Percentiles rank a stretch among this genome's conserved stretches.
phyloP scores from a whole-genome alignment of 1,140 invertebrate species.

The Pseudomyrmex pallidus region DNA sequence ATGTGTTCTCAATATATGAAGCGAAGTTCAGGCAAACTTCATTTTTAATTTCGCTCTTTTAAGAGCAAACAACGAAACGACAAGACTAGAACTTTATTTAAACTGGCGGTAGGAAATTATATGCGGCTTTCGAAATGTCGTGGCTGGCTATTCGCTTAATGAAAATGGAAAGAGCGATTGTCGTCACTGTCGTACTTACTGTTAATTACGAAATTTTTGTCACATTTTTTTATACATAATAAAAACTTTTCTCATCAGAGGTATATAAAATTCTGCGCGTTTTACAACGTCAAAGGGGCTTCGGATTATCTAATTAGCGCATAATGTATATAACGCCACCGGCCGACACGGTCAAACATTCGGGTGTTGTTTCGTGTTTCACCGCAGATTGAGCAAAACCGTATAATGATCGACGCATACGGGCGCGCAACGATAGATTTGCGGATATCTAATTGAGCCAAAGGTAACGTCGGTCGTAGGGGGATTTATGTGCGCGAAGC shows the following conservation, averaged over 20 bases:
- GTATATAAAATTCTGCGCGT: neutral
- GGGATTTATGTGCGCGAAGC: conserved; percentile 52
- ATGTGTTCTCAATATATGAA: neutral
- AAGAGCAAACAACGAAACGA: neutral
- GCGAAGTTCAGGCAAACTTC: neutral
- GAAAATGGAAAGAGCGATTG: conserved; percentile 7
- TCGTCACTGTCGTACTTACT: neutral
- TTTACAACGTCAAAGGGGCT: neutral
- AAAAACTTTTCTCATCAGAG: neutral
- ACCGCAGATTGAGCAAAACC: conserved; percentile 52
- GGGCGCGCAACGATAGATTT: conserved; percentile 34
- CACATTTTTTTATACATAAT: neutral
- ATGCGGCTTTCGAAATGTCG: neutral
- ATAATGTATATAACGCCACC: conserved; percentile 18
- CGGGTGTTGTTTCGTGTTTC: conserved; percentile 40
- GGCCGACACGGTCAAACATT: neutral
- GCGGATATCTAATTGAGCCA: conserved; percentile 60
- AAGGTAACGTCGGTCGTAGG: conserved; percentile 51
- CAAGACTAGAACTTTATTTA: conserved; percentile 15
- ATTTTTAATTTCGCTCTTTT: neutral
- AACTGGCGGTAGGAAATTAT: conserved; percentile 13
- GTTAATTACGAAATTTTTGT: neutral
- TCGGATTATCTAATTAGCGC: neutral
- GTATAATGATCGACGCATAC: conserved; percentile 21
- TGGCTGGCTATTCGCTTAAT: neutral